Evolutionary conservation across 2,888 invertebrate genomes (phyloP).

Genomic region (Cecidostiba fungosa): DNA sequence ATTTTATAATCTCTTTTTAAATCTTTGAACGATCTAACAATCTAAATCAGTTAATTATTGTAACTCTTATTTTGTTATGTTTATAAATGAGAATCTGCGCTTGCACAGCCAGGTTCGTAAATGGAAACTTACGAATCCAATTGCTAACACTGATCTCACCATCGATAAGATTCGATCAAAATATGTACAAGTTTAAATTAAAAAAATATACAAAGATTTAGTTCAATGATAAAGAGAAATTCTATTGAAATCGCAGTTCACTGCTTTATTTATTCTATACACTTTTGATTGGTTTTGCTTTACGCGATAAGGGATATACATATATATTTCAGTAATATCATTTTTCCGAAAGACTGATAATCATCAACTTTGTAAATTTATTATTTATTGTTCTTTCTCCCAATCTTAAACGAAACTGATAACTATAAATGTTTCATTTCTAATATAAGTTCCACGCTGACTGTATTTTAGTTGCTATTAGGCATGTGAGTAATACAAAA

Average conservation of each 20-base stretch:
- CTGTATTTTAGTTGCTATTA: no score
- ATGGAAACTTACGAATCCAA: constrained; percentile 21
- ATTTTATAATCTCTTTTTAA: no score
- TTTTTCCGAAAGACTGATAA: background rate
- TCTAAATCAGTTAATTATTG: background rate
- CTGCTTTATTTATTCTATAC: constrained; percentile 26
- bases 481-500: no score
- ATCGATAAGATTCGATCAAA: constrained; percentile 49
- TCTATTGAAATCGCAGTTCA: background rate
- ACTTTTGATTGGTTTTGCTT: background rate
- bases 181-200: constrained; percentile 32
- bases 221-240: constrained; percentile 30
- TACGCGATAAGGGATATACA: no score
- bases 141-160: constrained; percentile 24
- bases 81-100: background rate
- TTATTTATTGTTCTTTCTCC: background rate
- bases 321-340: no score
- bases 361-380: background rate
- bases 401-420: no score
- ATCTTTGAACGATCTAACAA: no score
- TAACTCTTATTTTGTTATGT: background rate
- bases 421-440: no score
- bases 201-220: constrained; percentile 38
- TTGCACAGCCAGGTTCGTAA: background rate
- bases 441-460: no score